Percentiles rank a stretch among this genome's conserved stretches.
Evolutionary conservation across 2,797 vertebrate genomes (phyloP).

Genomic region (Spinus pinus): DNA sequence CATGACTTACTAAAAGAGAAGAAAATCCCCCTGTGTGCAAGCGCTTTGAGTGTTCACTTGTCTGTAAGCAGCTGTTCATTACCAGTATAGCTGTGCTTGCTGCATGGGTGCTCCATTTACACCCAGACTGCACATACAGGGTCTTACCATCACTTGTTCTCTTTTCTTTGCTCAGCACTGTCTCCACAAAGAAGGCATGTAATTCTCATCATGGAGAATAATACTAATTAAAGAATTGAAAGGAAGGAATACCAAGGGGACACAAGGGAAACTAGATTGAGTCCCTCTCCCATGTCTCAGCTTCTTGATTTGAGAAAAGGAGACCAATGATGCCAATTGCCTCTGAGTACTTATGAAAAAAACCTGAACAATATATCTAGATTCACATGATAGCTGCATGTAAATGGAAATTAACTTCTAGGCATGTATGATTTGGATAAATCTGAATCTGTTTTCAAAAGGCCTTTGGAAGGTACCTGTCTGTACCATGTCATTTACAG

Average conservation of each 20-base stretch:
- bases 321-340: not conserved
- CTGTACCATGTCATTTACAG: not conserved
- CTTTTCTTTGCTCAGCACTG: not conserved
- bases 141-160: not conserved
- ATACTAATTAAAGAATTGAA: not conserved
- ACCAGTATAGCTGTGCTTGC: fast-evolving
- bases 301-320: not conserved
- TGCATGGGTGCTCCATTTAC: not conserved
- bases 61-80: not conserved
- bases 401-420: not conserved
- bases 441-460: not conserved
- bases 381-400: not conserved
- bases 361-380: fast-evolving
- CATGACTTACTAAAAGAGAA: not conserved
- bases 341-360: not conserved
- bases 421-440: not conserved
- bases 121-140: not conserved
- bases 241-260: not conserved
- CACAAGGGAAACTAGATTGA: not conserved
- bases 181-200: not conserved
- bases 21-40: fast-evolving
- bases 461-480: not conserved
- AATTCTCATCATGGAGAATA: not conserved
- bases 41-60: not conserved
- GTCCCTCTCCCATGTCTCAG: not conserved